Percentiles rank a stretch among this genome's conserved stretches.
Conservation (phyloP, 2,113 vertebrate genomes). For the Cyanoramphus novaezelandiae region DNA sequence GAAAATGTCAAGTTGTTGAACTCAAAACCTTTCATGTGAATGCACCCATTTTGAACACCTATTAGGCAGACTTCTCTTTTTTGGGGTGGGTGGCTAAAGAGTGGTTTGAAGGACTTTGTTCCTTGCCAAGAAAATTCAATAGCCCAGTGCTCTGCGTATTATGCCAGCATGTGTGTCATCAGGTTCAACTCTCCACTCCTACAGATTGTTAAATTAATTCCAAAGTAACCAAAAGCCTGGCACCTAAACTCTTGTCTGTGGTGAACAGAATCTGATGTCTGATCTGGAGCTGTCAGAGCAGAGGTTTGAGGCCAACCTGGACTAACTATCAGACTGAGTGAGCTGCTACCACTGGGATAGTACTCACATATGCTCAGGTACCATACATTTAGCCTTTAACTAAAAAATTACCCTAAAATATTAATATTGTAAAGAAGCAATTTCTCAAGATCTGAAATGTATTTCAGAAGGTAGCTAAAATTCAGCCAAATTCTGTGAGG, state of each 20-base stretch:
- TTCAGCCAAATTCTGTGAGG: background rate
- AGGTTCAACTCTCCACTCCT: background rate
- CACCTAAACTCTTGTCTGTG: background rate
- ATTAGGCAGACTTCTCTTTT: background rate
- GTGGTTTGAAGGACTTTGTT: background rate
- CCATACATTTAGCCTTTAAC: background rate
- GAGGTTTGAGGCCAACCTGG: background rate
- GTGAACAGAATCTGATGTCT: background rate
- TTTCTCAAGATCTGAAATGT: background rate
- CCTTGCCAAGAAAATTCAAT: background rate
- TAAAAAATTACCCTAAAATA: background rate
- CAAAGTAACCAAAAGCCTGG: background rate
- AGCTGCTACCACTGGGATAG: background rate
- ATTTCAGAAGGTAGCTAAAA: background rate
- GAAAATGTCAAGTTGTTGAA: background rate
- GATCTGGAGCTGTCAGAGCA: background rate
- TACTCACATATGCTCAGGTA: rapidly evolving
- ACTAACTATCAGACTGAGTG: rapidly evolving
- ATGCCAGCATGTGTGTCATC: rapidly evolving
- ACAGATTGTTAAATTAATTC: background rate
- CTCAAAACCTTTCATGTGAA: background rate
- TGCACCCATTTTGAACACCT: background rate
- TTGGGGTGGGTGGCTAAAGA: background rate
- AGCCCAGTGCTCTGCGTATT: background rate
- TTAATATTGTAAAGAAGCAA: background rate